Conservation (phyloP, 2,113 vertebrate species). For the Saimiri boliviensis region DNA sequence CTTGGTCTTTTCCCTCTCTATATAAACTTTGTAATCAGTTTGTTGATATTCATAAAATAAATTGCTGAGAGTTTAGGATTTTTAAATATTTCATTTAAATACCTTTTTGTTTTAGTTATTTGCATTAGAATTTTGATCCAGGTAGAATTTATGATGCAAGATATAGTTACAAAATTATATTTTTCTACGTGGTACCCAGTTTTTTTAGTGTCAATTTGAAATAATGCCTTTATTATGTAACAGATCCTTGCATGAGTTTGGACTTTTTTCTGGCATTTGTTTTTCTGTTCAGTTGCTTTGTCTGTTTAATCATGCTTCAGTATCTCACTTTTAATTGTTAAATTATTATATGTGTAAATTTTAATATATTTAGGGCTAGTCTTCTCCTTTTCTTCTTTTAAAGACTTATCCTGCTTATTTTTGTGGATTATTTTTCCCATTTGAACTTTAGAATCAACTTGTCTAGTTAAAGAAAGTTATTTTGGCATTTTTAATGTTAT, state of each 20-base stretch:
- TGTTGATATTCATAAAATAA: background rate
- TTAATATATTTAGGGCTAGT: background rate
- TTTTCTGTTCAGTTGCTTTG: background rate
- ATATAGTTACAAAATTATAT: background rate
- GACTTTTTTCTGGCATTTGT: background rate
- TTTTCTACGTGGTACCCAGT: background rate
- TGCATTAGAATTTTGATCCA: background rate
- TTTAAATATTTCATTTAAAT: background rate
- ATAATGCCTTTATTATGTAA: background rate
- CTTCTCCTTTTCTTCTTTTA: background rate
- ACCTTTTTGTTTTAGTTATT: background rate
- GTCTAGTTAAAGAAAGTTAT: background rate
- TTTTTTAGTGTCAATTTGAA: background rate
- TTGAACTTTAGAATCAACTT: background rate
- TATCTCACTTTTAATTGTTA: slow-evolving; percentile 7
- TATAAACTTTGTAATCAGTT: background rate
- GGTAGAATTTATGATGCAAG: background rate
- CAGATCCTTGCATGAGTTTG: background rate
- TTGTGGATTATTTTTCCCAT: background rate
- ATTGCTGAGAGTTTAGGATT: background rate
- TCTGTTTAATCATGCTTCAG: background rate
- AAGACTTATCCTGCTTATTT: background rate
- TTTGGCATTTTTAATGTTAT: background rate
- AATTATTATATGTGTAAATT: background rate
- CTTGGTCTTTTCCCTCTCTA: background rate